Conservation (phyloP, 2,797 vertebrate genomes). For the Oophaga sylvatica region DNA sequence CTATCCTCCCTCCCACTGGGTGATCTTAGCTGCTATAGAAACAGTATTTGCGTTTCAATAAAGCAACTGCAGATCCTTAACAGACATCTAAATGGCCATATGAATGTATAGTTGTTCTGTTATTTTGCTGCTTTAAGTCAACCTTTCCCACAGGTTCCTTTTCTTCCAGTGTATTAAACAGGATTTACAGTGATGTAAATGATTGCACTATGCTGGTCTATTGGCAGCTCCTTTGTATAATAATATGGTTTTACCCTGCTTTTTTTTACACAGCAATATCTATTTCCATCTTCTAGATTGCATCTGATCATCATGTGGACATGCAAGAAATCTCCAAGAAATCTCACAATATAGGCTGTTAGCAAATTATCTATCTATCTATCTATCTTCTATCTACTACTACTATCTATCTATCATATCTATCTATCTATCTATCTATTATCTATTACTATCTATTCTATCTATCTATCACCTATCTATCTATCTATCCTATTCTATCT, state of each 20-base stretch:
- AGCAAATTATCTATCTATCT: neutral
- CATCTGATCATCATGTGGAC: neutral
- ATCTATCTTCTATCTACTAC: conserved; percentile 33
- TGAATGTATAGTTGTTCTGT: conserved; percentile 6
- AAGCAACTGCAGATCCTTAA: conserved; percentile 1
- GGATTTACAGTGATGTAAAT: neutral
- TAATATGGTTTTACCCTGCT: neutral
- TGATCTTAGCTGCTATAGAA: conserved; percentile 31
- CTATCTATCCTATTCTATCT: neutral
- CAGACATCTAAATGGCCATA: conserved; percentile 7
- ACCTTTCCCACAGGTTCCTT: conserved; percentile 6
- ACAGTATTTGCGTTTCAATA: conserved; percentile 15
- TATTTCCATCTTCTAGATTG: neutral
- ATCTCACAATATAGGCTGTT: neutral
- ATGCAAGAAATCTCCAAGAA: neutral
- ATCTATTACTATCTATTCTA: neutral
- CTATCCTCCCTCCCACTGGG: conserved; percentile 22
- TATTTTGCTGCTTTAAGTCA: conserved; percentile 12
- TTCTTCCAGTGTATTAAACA: conserved; percentile 2
- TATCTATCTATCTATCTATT: neutral
- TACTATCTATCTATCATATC: conserved; percentile 33
- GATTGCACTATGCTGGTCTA: neutral
- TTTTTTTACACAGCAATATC: neutral
- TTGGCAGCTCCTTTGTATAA: neutral
- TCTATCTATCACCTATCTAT: conserved; percentile 13